phyloP scores from a whole-genome alignment of 2,113 vertebrate species.

The Puma concolor region DNA sequence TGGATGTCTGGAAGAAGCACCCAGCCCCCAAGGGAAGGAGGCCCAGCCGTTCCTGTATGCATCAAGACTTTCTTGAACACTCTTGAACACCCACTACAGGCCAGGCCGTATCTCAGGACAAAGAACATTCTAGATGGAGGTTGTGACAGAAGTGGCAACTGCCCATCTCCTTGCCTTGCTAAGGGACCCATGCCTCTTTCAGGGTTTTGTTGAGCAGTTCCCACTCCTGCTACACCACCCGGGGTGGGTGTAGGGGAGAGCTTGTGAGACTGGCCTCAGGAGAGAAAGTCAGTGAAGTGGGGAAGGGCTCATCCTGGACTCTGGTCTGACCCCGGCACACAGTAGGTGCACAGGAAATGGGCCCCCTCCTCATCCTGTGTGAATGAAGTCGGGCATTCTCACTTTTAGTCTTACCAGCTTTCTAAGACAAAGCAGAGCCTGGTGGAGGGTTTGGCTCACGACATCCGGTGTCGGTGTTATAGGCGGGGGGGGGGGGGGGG shows the following conservation, averaged over 20 bases:
- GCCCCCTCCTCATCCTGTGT: fast-evolving
- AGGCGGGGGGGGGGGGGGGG: no score
- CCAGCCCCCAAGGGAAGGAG: no score
- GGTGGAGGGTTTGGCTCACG: neutral
- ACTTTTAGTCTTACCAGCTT: neutral
- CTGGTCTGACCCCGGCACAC: neutral
- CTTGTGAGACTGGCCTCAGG: neutral
- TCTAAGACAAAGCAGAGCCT: neutral
- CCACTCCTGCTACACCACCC: neutral
- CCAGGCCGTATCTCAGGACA: neutral
- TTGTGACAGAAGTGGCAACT: neutral
- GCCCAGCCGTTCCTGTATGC: neutral
- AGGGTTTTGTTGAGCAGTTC: neutral
- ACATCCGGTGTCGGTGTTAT: fast-evolving
- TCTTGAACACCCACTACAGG: neutral
- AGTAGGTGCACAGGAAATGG: neutral
- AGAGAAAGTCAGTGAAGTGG: neutral
- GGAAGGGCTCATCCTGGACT: neutral
- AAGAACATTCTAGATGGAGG: neutral
- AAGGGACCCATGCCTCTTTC: neutral
- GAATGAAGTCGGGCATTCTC: neutral
- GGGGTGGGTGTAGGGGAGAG: neutral
- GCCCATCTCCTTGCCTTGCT: neutral
- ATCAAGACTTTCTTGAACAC: neutral
- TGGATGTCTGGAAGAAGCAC: neutral